Evolutionary conservation across 2,113 vertebrate species (phyloP), one percentile per base, ranked within the genome.

Genomic region (Clarias macrocephalus): DNA sequence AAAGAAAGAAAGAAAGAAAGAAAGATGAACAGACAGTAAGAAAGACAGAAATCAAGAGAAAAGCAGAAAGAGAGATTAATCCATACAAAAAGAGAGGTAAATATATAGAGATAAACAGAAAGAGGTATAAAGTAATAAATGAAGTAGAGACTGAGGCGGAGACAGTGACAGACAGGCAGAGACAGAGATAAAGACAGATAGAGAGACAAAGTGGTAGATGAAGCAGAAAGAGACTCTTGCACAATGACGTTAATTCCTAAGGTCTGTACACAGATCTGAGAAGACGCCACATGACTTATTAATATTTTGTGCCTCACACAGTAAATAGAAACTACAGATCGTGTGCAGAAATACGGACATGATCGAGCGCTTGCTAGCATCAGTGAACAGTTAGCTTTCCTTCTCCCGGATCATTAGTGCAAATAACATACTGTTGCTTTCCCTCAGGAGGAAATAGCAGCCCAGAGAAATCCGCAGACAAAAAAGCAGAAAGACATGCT

Each of bases 1-100:
- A 72, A 30, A 52, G 25, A 23, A 25, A 66, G 63, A 66, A 21
- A 30, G 2, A 19, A 13, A 19, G 65, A 60, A 13, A 42, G n/a
- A 76, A 1, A n/a, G 33, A 72, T 2, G 1, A 21, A 75, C 0
- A 75, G 4, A 16, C 37, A 52, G 37, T 62, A 25, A 57, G 42
- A 52, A 23, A 59, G 83, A 85, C 42, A 92, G 89, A 92, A 48
- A 48, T 48, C 6, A 88, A 30, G 72, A 62, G 73, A 28, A 80
- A 82, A 57, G 57, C 1, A 57, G 42, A 33, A 62, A 72, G 23
- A 66, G 19, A 59, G 19, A 33, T 13, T 73, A 15, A 85, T 48
- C 48, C 48, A 48, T 48, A 48, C 15, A 21, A 28, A 59, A 30
- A 33, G 30, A 68, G 42, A 65, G 48, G 5, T 48, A 48, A 48